Evolutionary conservation across 2,797 vertebrate genomes (phyloP), one percentile per base, ranked within the genome.

Genomic region (Botia kubotai): DNA sequence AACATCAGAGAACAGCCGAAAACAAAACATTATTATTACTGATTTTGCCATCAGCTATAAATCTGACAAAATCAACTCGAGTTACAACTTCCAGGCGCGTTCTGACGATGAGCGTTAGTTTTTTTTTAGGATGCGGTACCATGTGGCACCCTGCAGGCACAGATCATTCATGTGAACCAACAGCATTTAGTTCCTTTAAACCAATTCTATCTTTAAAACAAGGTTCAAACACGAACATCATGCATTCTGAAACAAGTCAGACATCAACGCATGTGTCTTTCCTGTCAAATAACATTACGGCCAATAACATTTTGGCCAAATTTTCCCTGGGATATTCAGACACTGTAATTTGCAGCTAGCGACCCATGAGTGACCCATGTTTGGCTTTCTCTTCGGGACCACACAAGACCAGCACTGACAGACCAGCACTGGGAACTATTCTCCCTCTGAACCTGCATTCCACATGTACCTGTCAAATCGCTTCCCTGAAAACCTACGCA

Each of bases 401-500:
- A 83, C 86, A 85, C 85, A 78, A 77, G 39, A 43, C 7, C 39
- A 26, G 23, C 39, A 10, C 14, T 36, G 53, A 68, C 12, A 13
- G 19, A 78, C 68, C 23, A 29, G 46, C 1, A 14, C 55, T 75
- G 65, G 60, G 73, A 80, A 12, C 6, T 11, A 74, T 80, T 80
- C 74, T 73, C 39, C 21, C 33, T 62, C 0, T 2, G 53, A 43
- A 75, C 71, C 79, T 71, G 39, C 43, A 62, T 63, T 69, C 69
- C 74, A 68, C 62, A 65, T 79, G 72, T 63, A 79, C 52, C 55
- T 71, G 43, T 71, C 73, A 46, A 87, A 72, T 75, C 85, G 82
- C 48, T 79, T 80, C 79, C 79, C 66, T 88, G 85, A 89, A 87
- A 80, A 58, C 80, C 78, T 82, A 86, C 82, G 23, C 33, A 74